Evolutionary conservation across 2,888 invertebrate genomes (phyloP), one percentile per base, ranked within the genome.

Genomic region (Chymomyza amoena): DNA sequence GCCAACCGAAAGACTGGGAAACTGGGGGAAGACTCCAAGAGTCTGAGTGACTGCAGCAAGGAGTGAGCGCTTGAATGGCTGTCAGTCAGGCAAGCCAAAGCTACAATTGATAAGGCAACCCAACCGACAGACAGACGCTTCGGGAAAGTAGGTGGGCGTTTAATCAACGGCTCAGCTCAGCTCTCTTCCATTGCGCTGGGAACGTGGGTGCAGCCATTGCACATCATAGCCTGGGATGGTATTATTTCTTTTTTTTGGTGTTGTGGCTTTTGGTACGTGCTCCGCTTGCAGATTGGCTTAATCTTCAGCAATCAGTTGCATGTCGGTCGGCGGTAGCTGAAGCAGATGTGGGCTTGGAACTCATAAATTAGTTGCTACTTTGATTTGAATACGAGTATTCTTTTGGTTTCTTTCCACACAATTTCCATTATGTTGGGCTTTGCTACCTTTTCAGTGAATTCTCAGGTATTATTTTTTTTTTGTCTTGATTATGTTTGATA

Each of bases 81-180:
- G 75, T 62, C 80, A 81, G 77, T 79, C 80, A 75, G 80, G 75
- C 77, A 70, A 80, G 60, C 64, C 71, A 64, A 65, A 62, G 67
- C 61, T 28, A 20, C 66, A 52, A 79, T 69, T 79, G 81, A 81
- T 80, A 80, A 80, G 81, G 73, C 73, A 25, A 79, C 79, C 75
- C 73, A 20, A 79, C 78, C 74, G 77, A 64, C 67, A 69, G 73
- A 72, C 65, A 66, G 73, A 68, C 64, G 20, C 61, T 61, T 18
- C 69, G 68, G 75, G 79, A 80, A 80, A 79, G 80, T 81, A 81
- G 79, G 77, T 80, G 82, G 80, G 82, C 82, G 80, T 81, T 73
- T 73, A 81, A 76, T 81, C 79, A 78, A 65, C 75, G 69, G 59
- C 62, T 61, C 16, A 25, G 25, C 54, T 50, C 39, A 25, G 25